Base-by-base conservation (phyloP, 2,797 vertebrate genomes). In the Peromyscus nudipes region DNA sequence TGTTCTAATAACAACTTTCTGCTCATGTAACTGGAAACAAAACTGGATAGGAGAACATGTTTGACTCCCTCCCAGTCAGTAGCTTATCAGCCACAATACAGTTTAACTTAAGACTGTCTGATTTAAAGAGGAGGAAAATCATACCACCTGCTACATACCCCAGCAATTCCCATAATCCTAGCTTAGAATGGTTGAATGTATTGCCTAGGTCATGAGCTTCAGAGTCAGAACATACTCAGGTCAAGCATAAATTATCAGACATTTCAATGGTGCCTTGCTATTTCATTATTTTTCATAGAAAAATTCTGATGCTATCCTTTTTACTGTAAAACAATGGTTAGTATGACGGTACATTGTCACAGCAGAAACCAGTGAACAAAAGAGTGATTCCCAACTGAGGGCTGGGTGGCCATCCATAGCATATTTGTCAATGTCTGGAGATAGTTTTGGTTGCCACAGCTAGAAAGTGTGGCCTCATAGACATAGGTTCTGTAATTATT, bases 261-360 rank as follows among this genome's bases (percentile, higher is more conserved):
- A 5, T 25, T 31, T 52, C 21, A 80, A 13, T 43, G 29, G 2
- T 19, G 7, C 8, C 11, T 71, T 9, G 40, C 4, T 27, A 17
- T 57, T 16, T 90, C 37, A 57, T 73, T 88, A 21, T 43, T 83
- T 64, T 1, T 60, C 25, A 76, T 27, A 37, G 34, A 34, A 71
- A 94, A 90, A 82, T 49, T 92, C 27, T 82, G 91, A 64, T 52
- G 2, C 34, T 87, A 46, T 65, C 5, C 29, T 64, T 92, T 21
- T 82, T 40, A 60, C n/a, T 16, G 3, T 60, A 40, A 82, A 60
- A 60, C 57, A 29, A 43, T 21, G 60, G 1, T 21, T 89, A 27
- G 4, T 75, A 23, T 31, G 62, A 21, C 52, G 40, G 0, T 27
- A 64, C 34, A 65, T 60, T 31, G 40, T 82, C 37, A 52, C 6